Evolutionary conservation across 2,888 invertebrate genomes (phyloP), one percentile per base, ranked within the genome.

Genomic region (Rotaria macrura): DNA sequence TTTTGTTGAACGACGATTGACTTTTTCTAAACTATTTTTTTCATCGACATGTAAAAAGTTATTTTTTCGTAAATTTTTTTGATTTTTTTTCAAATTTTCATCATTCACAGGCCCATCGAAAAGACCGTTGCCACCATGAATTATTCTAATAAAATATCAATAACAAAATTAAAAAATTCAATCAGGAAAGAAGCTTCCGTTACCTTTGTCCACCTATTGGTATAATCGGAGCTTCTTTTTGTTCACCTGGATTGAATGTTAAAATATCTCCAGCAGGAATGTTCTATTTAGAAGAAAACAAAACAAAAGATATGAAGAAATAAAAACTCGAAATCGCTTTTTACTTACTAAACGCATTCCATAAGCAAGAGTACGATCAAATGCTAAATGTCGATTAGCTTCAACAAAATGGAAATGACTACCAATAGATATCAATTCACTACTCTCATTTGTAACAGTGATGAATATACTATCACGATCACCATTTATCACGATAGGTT

Each of bases 361-460:
- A 86, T 89, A 89, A 2, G 90, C 87, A 10, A 88, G 87, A 23
- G 87, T 88, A 84, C 90, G 87, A 87, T 90, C 90, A 87, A 90
- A 90, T 14, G 87, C 87, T 20, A 90, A 87, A 74, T 88, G 87
- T 84, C 89, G 89, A 87, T 90, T 90, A n/a, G 89, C 88, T 87
- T 90, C 90, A 12, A 89, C 88, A 85, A 90, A 90, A 86, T 90
- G 89, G 79, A 89, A 90, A 85, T 90, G 90, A 85, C 89, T 90
- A 40, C 90, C 90, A 84, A 90, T 88, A 88, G 89, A 89, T 38
- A 90, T 89, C 0, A 89, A 89, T 55, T 90, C 87, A 85, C 89
- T 90, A 87, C 90, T 90, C 20, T 88, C 85, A 85, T 89, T 90
- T 85, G 88, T 88, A 1, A 90, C 90, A 38, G 87, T 88, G 14